phyloP scores from a whole-genome alignment of 2,888 invertebrate species.

The Drosophila mettleri region DNA sequence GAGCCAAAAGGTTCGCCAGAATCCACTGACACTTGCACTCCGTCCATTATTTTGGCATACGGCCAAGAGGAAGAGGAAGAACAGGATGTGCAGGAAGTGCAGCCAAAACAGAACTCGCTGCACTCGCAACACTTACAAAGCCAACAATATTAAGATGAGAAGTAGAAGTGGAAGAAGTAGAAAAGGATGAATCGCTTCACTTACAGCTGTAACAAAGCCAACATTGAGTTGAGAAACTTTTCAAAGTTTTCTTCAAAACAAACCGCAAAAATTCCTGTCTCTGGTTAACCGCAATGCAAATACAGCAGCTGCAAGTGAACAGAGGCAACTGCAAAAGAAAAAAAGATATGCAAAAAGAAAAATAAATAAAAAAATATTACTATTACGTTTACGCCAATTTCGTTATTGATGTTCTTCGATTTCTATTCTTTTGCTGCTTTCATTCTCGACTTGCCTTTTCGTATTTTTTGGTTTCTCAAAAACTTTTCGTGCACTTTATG shows the following conservation, averaged over 20 bases:
- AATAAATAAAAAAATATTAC: conserved; percentile 31
- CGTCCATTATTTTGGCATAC: conserved; percentile 36
- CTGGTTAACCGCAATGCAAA: conserved; percentile 71
- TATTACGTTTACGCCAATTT: conserved; percentile 57
- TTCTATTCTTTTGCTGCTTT: conserved; percentile 18
- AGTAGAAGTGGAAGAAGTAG: conserved; percentile 2
- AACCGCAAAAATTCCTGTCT: conserved; percentile 54
- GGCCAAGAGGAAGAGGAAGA: conserved; percentile 22
- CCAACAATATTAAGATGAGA: background rate
- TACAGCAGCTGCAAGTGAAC: conserved; percentile 64
- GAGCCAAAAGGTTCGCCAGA: conserved; percentile 33
- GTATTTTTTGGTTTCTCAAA: conserved; percentile 1
- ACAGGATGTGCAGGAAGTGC: conserved; percentile 1
- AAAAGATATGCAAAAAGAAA: no score
- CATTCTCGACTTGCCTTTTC: conserved; percentile 35
- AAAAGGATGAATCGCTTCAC: conserved; percentile 21
- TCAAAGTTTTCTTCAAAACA: conserved; percentile 46
- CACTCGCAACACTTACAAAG: conserved; percentile 22
- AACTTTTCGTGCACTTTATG: conserved; percentile 70
- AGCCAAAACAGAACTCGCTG: conserved; percentile 9
- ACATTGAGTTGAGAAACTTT: conserved; percentile 48
- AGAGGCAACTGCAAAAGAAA: conserved; percentile 36
- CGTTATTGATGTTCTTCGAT: conserved; percentile 69
- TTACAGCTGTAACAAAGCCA: conserved; percentile 24
- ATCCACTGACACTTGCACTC: conserved; percentile 44